A percentile compares a stretch with the other conserved stretches of the same genome.
These are phyloP conservation scores for Calameuta idolon DNA, from an alignment of 2,888 invertebrate genomes.

Conservation along the genomic window DNA sequence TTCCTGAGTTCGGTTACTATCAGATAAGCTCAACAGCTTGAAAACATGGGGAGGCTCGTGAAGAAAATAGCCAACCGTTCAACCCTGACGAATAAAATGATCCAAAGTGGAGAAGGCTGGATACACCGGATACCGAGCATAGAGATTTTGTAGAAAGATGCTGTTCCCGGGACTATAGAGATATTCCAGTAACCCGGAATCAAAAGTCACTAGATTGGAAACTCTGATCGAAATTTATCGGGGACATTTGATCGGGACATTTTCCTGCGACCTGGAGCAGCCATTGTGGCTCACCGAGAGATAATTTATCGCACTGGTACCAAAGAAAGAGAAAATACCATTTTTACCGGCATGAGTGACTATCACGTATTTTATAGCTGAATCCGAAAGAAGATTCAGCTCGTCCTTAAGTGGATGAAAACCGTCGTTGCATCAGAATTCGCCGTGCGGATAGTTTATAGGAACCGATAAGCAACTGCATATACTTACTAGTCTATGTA, in stretches of 20 bases:
- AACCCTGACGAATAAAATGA: neutral
- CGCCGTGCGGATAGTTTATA: neutral
- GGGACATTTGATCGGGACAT: slow-evolving; percentile 17
- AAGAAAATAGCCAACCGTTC: neutral
- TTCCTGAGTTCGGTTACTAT: neutral
- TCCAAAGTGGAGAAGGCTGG: neutral
- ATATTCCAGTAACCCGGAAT: neutral
- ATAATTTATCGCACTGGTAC: neutral
- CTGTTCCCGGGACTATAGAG: neutral
- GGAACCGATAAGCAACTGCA: neutral
- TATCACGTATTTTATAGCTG: neutral
- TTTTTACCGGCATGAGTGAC: neutral
- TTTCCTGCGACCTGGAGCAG: neutral
- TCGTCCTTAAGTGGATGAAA: neutral
- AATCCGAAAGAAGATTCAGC: neutral
- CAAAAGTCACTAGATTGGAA: slow-evolving; percentile 30
- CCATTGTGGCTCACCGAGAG: neutral
- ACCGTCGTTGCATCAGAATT: neutral
- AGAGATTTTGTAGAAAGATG: neutral
- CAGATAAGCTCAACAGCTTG: neutral
- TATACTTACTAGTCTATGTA: neutral
- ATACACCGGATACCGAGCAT: neutral
- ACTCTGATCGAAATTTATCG: slow-evolving; percentile 42
- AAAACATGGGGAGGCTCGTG: neutral
- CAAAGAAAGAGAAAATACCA: neutral